Evolutionary conservation across 1,140 invertebrate genomes (phyloP).

Genomic region (Penaeus indicus): DNA sequence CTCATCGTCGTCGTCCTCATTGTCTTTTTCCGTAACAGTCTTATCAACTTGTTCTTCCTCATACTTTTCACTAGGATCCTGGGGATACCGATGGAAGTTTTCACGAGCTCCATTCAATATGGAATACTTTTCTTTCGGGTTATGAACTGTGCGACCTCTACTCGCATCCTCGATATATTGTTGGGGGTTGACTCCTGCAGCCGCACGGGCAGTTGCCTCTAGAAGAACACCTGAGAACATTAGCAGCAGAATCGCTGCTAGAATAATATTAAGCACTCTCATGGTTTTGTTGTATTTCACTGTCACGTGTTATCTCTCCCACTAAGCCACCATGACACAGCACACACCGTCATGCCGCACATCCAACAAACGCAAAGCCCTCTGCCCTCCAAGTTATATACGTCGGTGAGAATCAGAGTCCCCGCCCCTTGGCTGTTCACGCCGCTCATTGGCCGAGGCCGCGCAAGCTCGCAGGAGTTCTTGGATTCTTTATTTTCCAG

Average conservation of each 20-base stretch:
- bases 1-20: conserved; percentile 48
- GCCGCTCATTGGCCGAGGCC: conserved; percentile 35
- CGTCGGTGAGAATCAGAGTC: not conserved
- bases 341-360: conserved; percentile 58
- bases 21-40: conserved; percentile 3
- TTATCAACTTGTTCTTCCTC: conserved; percentile 4
- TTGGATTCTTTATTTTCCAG: conserved; percentile 41
- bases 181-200: conserved; percentile 25
- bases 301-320: conserved; percentile 61
- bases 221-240: conserved; percentile 39
- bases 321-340: conserved; percentile 50
- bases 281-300: conserved; percentile 39
- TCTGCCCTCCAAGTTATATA: conserved; percentile 39
- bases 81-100: not conserved
- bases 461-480: conserved; percentile 12
- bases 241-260: conserved; percentile 50
- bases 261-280: conserved; percentile 55
- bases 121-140: too few relatives aligned
- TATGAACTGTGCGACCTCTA: not conserved
- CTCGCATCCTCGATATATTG: not conserved
- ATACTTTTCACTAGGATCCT: not conserved
- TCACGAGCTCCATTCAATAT: too few relatives aligned
- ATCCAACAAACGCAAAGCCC: conserved; percentile 47
- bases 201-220: conserved; percentile 37
- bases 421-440: not conserved